Base-by-base conservation (phyloP, 2,888 invertebrate species). In the Epirrhoe alternata region DNA sequence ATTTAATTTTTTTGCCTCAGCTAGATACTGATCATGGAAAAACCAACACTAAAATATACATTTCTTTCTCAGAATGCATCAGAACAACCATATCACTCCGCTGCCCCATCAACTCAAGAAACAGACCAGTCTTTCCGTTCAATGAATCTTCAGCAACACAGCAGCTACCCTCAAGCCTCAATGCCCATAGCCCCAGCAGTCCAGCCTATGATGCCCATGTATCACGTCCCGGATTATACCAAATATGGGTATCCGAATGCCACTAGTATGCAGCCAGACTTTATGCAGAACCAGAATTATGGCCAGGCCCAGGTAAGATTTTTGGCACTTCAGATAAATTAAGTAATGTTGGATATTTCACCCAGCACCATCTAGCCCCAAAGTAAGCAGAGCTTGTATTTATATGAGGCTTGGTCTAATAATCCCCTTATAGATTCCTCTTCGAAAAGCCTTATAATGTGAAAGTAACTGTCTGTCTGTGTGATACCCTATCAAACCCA, bases 21-120 rank as follows among this genome's bases (percentile, higher is more conserved):
- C 3, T 2, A 24, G 24, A 24, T 24, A 24, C 24, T n/a, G n/a
- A n/a, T n/a, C n/a, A 24, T 24, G 24, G 24, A 1, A 24, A 24
- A 38, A 38, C 10, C 35, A 6, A 10, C 7, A 38, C 8, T 3
- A 8, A 38, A 38, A 7, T 10, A 3, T 12, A 1, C 1, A 12
- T 10, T 42, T 42, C 12, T 42, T 42, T 42, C 12, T 33, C 59
- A 71, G 71, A n/a, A 16, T 14, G 56, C 59, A 4, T 66, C 66
- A 16, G 71, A 71, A 6, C 69, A 71, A 31, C 71, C 71, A 0
- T 71, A 61, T 60, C 69, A 64, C 4, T 31, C 50, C 6, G 2
- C 17, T 0, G 59, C 60, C 49, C 54, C 54, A n/a, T 45, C 6
- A n/a, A n/a, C 12, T 0, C n/a, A 58, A 38, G 33, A 64, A 7